A percentile compares a stretch with the other conserved stretches of the same genome.
These are phyloP conservation scores for Eupithecia insigniata DNA, from an alignment of 2,888 invertebrate genomes.

Conservation along the genomic window DNA sequence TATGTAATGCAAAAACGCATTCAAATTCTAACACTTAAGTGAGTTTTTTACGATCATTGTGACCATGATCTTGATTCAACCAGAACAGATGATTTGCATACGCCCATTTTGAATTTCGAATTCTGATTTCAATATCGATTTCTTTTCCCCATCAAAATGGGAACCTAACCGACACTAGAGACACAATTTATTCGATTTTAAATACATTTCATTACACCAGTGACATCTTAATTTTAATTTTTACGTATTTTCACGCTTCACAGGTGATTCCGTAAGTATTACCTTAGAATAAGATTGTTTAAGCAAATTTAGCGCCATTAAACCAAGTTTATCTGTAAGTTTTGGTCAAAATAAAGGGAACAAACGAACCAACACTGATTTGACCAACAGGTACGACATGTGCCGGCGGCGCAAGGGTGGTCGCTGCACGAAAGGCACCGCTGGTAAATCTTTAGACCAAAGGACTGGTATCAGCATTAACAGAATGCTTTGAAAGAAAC, in stretches of 20 bases:
- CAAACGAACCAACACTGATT: conserved; percentile 67
- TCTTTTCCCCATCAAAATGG: conserved; percentile 21
- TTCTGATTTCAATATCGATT: conserved; percentile 33
- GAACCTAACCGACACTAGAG: background rate
- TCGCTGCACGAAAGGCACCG: conserved; percentile 98
- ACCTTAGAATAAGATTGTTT: conserved; percentile 21
- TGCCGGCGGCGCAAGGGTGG: conserved; percentile 98
- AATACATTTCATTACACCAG: conserved; percentile 1
- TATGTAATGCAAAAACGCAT: conserved; percentile 40
- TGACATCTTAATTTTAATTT: conserved; percentile 12
- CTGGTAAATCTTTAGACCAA: conserved; percentile 90
- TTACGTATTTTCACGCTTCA: conserved; percentile 38
- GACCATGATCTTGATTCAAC: conserved; percentile 47
- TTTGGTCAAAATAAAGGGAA: conserved; percentile 61
- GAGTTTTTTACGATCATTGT: conserved; percentile 36
- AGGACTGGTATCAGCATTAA: conserved; percentile 78
- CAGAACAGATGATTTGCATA: conserved; percentile 38
- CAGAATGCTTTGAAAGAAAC: conserved; percentile 77
- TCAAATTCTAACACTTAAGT: conserved; percentile 38
- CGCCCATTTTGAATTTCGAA: conserved; percentile 34
- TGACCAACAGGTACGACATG: conserved; percentile 96
- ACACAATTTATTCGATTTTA: conserved; percentile 3
- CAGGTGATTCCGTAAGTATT: conserved; percentile 63
- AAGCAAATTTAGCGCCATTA: conserved; percentile 75
- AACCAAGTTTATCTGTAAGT: conserved; percentile 49